Conservation (phyloP, 30 jellyfish, hydroid and myxozoan species). For the Phacellophora camtschatica region DNA sequence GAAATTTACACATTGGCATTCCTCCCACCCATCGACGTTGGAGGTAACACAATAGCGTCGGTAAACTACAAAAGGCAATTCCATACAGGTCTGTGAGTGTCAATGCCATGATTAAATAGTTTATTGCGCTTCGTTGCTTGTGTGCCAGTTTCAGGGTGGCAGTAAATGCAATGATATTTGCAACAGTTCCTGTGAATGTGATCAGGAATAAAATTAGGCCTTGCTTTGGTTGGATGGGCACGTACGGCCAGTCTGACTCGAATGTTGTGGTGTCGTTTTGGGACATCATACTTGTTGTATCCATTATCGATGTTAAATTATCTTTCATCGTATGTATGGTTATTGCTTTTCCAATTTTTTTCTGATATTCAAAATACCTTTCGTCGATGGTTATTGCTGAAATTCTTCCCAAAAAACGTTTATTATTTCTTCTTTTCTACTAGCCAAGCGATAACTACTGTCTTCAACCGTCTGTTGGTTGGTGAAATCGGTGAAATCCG, state of each 20-base stretch:
- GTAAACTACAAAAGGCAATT: conserved; percentile 42
- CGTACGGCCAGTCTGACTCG: conserved; percentile 45
- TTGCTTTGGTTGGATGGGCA: conserved; percentile 63
- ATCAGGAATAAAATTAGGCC: conserved; percentile 55
- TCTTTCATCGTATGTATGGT: too few relatives aligned
- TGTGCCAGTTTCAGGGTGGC: conserved; percentile 39
- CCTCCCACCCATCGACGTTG: conserved; percentile 63
- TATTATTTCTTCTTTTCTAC: too few relatives aligned
- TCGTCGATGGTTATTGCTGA: too few relatives aligned
- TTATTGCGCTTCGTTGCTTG: conserved; percentile 42
- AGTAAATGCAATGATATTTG: conserved; percentile 43
- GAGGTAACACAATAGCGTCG: conserved; percentile 57
- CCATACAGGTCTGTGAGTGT: conserved; percentile 58
- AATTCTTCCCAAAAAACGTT: too few relatives aligned
- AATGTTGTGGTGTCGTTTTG: too few relatives aligned
- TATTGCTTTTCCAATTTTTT: too few relatives aligned
- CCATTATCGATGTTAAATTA: not conserved
- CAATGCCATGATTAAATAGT: conserved; percentile 45
- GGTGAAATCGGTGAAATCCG: too few relatives aligned
- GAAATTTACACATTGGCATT: conserved; percentile 63
- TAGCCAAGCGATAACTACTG: too few relatives aligned
- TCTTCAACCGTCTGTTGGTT: too few relatives aligned
- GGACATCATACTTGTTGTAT: too few relatives aligned
- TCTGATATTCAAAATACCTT: too few relatives aligned
- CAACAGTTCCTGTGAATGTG: conserved; percentile 42